Percentiles rank a stretch among this genome's conserved stretches.
Evolutionary conservation across 1,140 invertebrate species (phyloP).

Genomic region (Diploscapter pachys): DNA sequence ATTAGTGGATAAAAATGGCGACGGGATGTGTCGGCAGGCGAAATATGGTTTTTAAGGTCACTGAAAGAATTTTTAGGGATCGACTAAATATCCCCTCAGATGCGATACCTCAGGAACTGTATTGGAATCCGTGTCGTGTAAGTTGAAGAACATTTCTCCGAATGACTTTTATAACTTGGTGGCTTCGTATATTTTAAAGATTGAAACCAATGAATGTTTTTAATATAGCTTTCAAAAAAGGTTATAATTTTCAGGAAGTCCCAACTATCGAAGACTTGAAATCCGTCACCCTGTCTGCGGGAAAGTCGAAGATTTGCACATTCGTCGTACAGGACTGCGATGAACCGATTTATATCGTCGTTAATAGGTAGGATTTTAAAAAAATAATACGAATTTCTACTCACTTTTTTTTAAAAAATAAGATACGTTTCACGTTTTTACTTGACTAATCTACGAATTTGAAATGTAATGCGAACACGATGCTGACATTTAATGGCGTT

Average conservation of each 20-base stretch:
- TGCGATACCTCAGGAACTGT: constrained; percentile 37
- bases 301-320: constrained; percentile 20
- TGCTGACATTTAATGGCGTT: neutral
- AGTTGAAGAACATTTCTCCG: too few species aligned
- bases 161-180: too few species aligned
- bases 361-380: constrained; percentile 22
- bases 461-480: neutral
- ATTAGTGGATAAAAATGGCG: constrained; percentile 35
- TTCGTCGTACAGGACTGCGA: constrained; percentile 20
- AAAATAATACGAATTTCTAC: neutral
- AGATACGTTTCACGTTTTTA: constrained; percentile 1
- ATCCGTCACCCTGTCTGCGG: constrained; percentile 15
- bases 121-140: constrained; percentile 26
- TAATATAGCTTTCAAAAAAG: too few species aligned
- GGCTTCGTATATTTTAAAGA: too few species aligned
- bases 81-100: constrained; percentile 37
- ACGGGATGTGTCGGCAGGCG: constrained; percentile 28
- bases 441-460: neutral
- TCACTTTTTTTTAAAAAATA: neutral
- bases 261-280: constrained; percentile 24
- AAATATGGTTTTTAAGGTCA: too few species aligned
- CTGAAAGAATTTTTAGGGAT: neutral
- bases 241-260: neutral
- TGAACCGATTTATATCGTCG: constrained; percentile 29
- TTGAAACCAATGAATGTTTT: too few species aligned